Base-by-base conservation (phyloP, 2,888 invertebrate species). In the Mayetiola destructor region DNA sequence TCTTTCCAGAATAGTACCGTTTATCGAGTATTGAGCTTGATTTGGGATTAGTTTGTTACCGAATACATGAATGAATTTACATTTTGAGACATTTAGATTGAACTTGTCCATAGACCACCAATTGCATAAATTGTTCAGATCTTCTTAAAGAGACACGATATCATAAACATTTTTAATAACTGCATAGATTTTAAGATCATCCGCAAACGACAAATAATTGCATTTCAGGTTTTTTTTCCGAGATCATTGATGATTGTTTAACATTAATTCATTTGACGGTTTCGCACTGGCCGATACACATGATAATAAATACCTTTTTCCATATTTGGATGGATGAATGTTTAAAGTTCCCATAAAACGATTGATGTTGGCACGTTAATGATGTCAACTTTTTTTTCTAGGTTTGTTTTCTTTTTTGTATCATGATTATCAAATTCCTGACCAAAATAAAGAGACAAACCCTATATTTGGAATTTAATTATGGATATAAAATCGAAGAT, bases 211-310 rank as follows among this genome's bases (percentile, higher is more conserved):
- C 2, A 18, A 16, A 54, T 16, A 54, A n/a, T 32, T 8, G 14
- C 23, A 29, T 16, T 16, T 12, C 1, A 55, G 29, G 4, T 9
- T 35, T 35, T n/a, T n/a, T 9, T 8, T 2, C 20, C 18, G 9
- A 55, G 29, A 21, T 55, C 55, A 16, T 55, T 55, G 14, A 37
- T 23, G n/a, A 55, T 23, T 12, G 39, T 27, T n/a, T n/a, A n/a
- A n/a, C n/a, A n/a, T n/a, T n/a, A n/a, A n/a, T n/a, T n/a, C n/a
- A n/a, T n/a, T n/a, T n/a, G n/a, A n/a, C n/a, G n/a, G n/a, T n/a
- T n/a, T n/a, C n/a, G n/a, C n/a, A n/a, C n/a, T n/a, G n/a, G n/a
- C n/a, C n/a, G n/a, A n/a, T n/a, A n/a, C n/a, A n/a, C n/a, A n/a
- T n/a, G n/a, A n/a, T n/a, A n/a, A n/a, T n/a, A n/a, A n/a, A n/a